These are phyloP conservation scores for Entomobrya multifasciata DNA, from an alignment of 2,888 invertebrate species.

Conservation along the genomic window DNA sequence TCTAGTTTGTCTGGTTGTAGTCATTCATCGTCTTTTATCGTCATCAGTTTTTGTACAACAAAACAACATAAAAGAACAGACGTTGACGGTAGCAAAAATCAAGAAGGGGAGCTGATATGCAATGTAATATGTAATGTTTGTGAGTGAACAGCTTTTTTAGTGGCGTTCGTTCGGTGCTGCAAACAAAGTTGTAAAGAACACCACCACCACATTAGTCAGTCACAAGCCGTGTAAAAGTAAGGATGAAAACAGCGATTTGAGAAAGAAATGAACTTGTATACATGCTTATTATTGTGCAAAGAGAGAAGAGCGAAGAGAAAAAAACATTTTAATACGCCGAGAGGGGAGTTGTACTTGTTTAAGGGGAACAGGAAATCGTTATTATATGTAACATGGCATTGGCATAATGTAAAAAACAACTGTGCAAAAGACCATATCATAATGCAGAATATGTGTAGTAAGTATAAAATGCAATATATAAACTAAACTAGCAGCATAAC, in stretches of 20 bases:
- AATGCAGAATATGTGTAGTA: too few relatives aligned
- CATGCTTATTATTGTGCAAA: neutral
- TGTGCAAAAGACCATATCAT: slow-evolving; percentile 7
- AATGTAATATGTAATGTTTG: too few relatives aligned
- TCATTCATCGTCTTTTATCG: slow-evolving; percentile 10
- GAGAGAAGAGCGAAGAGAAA: neutral
- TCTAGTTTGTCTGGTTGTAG: neutral
- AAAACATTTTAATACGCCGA: neutral
- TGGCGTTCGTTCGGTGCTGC: too few relatives aligned
- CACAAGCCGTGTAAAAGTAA: slow-evolving; percentile 4
- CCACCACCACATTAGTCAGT: slow-evolving; percentile 14
- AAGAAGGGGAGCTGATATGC: neutral
- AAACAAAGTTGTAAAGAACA: neutral
- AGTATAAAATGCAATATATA: neutral
- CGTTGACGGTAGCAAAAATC: neutral
- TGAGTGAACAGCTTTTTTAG: neutral
- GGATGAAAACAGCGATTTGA: slow-evolving; percentile 29
- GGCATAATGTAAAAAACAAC: slow-evolving; percentile 21
- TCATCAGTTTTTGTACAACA: neutral
- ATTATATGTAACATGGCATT: slow-evolving; percentile 27
- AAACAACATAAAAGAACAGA: slow-evolving; percentile 21
- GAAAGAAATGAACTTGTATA: slow-evolving; percentile 20
- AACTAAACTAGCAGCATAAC: neutral
- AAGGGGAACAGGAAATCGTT: slow-evolving; percentile 40
- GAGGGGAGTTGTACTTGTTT: slow-evolving; percentile 24